Percentiles rank a stretch among this genome's conserved stretches.
phyloP scores from a whole-genome alignment of 2,888 invertebrate genomes.

The Trissoscelio sp. region DNA sequence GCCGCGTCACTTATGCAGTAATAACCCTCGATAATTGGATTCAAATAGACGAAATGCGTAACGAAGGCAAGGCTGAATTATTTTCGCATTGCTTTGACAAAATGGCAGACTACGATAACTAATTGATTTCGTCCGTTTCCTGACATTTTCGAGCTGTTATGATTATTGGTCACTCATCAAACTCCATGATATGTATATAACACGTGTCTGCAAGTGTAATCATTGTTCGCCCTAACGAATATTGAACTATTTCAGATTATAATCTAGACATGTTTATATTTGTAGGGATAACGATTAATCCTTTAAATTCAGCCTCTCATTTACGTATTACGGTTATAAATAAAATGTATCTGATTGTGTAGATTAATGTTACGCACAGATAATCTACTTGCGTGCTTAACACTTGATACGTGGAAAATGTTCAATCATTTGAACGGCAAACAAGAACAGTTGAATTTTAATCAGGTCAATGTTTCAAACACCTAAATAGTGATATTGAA shows the following conservation, averaged over 20 bases:
- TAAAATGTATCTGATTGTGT: not conserved
- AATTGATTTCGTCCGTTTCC: not conserved
- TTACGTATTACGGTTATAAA: slow-evolving; percentile 8
- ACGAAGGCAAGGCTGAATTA: not conserved
- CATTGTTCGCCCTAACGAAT: not conserved
- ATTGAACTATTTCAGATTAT: not conserved
- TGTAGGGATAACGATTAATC: not conserved
- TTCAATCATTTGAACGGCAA: slow-evolving; percentile 23
- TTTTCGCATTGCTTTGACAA: not conserved
- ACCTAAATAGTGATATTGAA: slow-evolving; percentile 31
- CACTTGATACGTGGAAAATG: slow-evolving; percentile 30
- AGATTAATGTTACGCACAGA: not conserved
- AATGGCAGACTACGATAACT: not conserved
- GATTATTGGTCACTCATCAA: not conserved
- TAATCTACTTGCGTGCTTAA: slow-evolving; percentile 21
- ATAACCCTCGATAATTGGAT: not conserved
- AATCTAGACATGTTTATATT: not conserved
- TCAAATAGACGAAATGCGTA: not conserved
- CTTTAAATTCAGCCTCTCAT: not conserved
- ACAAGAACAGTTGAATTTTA: slow-evolving; percentile 37
- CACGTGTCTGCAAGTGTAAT: not conserved
- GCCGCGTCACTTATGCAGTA: not conserved
- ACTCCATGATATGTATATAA: not conserved
- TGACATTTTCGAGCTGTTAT: not conserved
- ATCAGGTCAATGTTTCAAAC: slow-evolving; percentile 29